A percentile compares a stretch with the other conserved stretches of the same genome.
Evolutionary conservation across 2,797 vertebrate genomes (phyloP).

Genomic region (Serranus cabrilla): DNA sequence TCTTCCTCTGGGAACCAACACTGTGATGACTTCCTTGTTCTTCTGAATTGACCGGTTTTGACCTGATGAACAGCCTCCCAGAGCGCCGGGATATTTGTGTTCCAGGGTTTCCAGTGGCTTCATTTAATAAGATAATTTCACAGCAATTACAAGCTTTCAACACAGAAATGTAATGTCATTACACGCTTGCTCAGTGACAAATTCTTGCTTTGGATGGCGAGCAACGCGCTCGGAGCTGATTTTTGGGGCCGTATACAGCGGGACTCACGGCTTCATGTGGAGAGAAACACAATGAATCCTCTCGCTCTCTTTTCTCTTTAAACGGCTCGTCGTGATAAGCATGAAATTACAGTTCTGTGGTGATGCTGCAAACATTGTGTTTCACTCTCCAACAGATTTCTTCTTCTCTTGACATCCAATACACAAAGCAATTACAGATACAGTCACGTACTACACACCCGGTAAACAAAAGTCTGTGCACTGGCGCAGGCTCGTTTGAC

Average conservation of each 20-base stretch:
- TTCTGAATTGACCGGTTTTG: constrained; percentile 41
- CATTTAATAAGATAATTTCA: constrained; percentile 78
- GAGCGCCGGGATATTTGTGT: constrained; percentile 43
- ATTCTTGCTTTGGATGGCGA: constrained; percentile 51
- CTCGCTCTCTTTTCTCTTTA: constrained; percentile 48
- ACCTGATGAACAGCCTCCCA: constrained; percentile 30
- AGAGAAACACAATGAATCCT: constrained; percentile 51
- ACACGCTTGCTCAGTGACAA: constrained; percentile 68
- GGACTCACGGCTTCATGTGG: constrained; percentile 34
- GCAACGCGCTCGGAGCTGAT: constrained; percentile 19
- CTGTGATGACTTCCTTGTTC: constrained; percentile 39
- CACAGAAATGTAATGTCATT: constrained; percentile 69
- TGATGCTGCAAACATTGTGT: constrained; percentile 44
- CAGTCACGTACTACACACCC: constrained; percentile 36
- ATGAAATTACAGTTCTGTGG: constrained; percentile 68
- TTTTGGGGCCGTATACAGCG: constrained; percentile 6
- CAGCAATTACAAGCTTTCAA: constrained; percentile 72
- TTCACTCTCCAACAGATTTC: constrained; percentile 54
- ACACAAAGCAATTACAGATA: constrained; percentile 68
- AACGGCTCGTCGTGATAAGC: constrained; percentile 54
- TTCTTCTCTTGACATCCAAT: constrained; percentile 58
- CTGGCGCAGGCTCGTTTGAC: constrained; percentile 49
- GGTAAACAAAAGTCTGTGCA: constrained; percentile 49
- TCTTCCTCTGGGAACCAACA: constrained; percentile 9
- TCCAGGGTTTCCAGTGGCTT: constrained; percentile 61